These are phyloP conservation scores for Corythornis vintsioides DNA, from an alignment of 2,113 vertebrate species.

Conservation along the genomic window DNA sequence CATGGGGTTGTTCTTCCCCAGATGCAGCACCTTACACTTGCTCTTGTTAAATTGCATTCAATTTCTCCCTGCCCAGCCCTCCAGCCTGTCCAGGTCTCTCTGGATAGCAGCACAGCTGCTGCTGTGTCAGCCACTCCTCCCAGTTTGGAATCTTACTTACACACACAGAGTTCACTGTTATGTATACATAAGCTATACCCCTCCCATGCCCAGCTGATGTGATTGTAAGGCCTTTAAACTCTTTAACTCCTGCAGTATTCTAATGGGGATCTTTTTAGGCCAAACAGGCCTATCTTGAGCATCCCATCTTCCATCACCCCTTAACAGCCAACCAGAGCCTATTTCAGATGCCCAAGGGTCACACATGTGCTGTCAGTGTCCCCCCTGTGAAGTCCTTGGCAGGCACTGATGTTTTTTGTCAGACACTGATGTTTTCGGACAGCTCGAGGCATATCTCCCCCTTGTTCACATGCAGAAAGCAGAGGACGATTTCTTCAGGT, in stretches of 20 bases:
- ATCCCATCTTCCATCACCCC: background rate
- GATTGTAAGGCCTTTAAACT: background rate
- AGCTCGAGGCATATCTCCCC: background rate
- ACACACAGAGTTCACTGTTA: background rate
- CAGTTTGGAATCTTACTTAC: no score
- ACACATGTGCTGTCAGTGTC: background rate
- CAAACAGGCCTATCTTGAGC: background rate
- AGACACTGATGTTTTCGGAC: rapidly evolving
- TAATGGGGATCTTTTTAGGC: background rate
- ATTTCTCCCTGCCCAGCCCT: no score
- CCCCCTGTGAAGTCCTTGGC: background rate
- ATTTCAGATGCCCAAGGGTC: background rate
- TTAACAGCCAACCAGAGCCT: background rate
- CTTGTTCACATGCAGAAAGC: background rate
- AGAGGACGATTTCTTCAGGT: background rate
- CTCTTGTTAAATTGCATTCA: no score
- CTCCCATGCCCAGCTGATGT: background rate
- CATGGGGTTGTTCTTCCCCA: no score
- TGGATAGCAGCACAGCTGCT: no score
- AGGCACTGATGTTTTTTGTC: rapidly evolving
- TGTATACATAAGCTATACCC: rapidly evolving
- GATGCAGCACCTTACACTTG: no score
- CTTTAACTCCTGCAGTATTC: background rate
- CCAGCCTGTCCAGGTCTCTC: no score
- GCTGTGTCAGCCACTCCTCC: no score